Evolutionary conservation across 1,140 invertebrate genomes (phyloP).

Genomic region (Drosophila gunungcola): DNA sequence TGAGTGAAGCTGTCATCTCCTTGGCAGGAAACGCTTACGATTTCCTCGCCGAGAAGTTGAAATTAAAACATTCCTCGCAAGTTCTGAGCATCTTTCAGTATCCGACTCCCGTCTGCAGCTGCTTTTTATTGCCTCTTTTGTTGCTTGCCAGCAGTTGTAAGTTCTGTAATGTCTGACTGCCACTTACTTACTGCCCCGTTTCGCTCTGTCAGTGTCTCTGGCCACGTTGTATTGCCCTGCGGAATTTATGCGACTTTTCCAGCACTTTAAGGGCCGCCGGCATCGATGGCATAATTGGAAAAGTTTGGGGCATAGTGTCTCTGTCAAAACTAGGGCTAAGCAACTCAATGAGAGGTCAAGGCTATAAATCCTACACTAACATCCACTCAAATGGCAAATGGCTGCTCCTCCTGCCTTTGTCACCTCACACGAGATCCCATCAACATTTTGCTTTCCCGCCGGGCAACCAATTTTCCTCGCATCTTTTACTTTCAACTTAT

Average conservation of each 20-base stretch:
- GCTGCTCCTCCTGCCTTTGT: neutral
- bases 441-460: conserved; percentile 17
- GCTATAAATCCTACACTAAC: conserved; percentile 26
- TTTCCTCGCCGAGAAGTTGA: conserved; percentile 42
- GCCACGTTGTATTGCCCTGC: conserved; percentile 13
- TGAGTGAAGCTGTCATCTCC: conserved; percentile 15
- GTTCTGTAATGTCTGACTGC: conserved; percentile 46
- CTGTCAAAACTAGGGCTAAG: conserved; percentile 9
- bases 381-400: conserved; percentile 11
- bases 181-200: conserved; percentile 41
- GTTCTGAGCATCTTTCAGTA: conserved; percentile 27
- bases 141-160: conserved; percentile 45
- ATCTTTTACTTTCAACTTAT: conserved; percentile 18
- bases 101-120: conserved; percentile 19
- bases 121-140: conserved; percentile 52
- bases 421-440: conserved; percentile 14
- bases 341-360: conserved; percentile 50
- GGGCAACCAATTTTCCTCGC: neutral
- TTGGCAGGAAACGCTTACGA: neutral
- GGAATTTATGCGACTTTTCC: conserved; percentile 59
- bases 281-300: conserved; percentile 64
- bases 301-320: conserved; percentile 37
- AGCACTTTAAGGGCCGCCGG: conserved; percentile 24
- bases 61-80: conserved; percentile 74
- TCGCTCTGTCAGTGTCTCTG: neutral